These are phyloP conservation scores for Penaeus indicus DNA, from an alignment of 1,140 invertebrate genomes.

Conservation along the genomic window DNA sequence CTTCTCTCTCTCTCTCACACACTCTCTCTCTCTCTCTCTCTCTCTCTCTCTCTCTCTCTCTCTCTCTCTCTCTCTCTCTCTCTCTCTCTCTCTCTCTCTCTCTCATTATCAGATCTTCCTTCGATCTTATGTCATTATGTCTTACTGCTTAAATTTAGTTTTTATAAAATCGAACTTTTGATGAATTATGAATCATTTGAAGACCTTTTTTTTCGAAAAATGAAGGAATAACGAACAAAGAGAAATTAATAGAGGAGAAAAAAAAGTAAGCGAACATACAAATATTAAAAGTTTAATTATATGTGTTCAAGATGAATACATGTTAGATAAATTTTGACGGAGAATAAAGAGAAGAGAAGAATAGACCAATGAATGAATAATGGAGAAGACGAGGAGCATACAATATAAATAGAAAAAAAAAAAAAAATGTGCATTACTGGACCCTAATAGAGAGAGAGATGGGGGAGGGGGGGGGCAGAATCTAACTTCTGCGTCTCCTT, in stretches of 20 bases:
- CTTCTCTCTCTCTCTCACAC: conserved; percentile 3
- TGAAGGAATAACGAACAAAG: too few species aligned
- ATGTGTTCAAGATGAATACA: neutral
- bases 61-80: neutral
- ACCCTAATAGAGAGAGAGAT: too few species aligned
- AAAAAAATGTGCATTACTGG: neutral
- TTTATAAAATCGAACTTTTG: too few species aligned
- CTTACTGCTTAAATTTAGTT: too few species aligned
- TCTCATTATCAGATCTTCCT: neutral
- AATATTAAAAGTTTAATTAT: neutral
- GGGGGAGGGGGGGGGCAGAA: too few species aligned
- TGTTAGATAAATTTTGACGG: neutral
- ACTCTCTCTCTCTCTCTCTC: neutral
- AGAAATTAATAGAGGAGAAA: too few species aligned
- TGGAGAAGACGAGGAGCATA: neutral
- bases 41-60: conserved; percentile 4
- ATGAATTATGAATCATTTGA: too few species aligned
- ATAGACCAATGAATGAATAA: neutral
- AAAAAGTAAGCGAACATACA: neutral
- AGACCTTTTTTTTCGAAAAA: too few species aligned
- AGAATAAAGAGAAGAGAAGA: neutral
- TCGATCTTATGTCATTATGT: too few species aligned
- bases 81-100: neutral
- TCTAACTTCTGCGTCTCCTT: too few species aligned
- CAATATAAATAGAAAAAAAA: neutral